These are phyloP conservation scores for Pangasianodon gigas DNA, from an alignment of 2,113 vertebrate species.

Conservation along the genomic window DNA sequence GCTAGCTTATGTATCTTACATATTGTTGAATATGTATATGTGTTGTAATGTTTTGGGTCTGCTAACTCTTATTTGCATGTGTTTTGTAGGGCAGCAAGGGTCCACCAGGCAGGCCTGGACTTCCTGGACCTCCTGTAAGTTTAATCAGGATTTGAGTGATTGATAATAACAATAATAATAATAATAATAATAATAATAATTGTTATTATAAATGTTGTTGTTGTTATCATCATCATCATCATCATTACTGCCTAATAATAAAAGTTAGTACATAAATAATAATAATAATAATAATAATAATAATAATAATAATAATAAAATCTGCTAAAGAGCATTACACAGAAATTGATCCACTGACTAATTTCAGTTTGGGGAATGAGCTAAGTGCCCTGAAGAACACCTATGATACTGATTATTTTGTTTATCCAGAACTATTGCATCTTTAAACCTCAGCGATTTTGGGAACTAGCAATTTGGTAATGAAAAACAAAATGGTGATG, in stretches of 20 bases:
- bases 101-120: constrained; percentile 79
- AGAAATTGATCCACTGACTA: neutral
- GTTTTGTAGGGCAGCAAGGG: constrained; percentile 86
- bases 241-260: no score
- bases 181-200: neutral
- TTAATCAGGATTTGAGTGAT: neutral
- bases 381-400: no score
- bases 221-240: no score
- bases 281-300: neutral
- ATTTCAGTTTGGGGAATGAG: no score
- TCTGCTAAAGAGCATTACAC: neutral
- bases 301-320: neutral
- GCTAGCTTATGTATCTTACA: no score
- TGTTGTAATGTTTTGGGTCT: neutral
- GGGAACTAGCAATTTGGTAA: neutral
- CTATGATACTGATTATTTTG: neutral
- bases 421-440: neutral
- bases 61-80: constrained; percentile 18
- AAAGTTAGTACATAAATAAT: no score
- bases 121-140: constrained; percentile 78
- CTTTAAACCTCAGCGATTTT: neutral
- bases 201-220: no score
- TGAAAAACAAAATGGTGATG: neutral
- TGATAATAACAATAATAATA: neutral
- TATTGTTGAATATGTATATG: constrained; percentile 2